These are phyloP conservation scores for Xanthorhoe designata DNA, from an alignment of 2,888 invertebrate species.

Conservation along the genomic window DNA sequence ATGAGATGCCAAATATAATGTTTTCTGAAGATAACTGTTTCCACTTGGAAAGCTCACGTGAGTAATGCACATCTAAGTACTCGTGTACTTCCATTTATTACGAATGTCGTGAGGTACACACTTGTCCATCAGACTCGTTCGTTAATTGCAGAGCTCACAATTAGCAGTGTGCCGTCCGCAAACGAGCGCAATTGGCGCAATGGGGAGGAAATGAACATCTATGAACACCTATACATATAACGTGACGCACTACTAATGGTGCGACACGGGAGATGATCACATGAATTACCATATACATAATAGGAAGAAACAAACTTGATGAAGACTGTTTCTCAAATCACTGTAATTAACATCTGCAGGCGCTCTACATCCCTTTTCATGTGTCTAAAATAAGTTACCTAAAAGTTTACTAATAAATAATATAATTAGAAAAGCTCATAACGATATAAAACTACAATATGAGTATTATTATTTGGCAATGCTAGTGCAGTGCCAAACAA, in stretches of 20 bases:
- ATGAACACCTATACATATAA: conserved; percentile 58
- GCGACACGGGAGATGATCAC: conserved; percentile 16
- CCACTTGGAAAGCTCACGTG: conserved; percentile 5
- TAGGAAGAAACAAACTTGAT: background rate
- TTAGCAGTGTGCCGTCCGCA: conserved; percentile 74
- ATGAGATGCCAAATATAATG: background rate
- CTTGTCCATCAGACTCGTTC: conserved; percentile 59
- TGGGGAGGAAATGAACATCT: conserved; percentile 79
- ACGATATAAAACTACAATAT: too few species aligned
- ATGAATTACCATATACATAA: conserved; percentile 10
- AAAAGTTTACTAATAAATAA: too few species aligned
- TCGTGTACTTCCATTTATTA: conserved; percentile 25
- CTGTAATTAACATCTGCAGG: too few species aligned
- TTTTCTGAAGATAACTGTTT: background rate
- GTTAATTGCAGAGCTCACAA: conserved; percentile 77
- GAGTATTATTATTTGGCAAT: background rate
- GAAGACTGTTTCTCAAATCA: too few species aligned
- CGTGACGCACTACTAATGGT: conserved; percentile 35
- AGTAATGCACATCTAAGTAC: conserved; percentile 7
- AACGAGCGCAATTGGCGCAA: conserved; percentile 82
- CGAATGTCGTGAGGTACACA: conserved; percentile 58
- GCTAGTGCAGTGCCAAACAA: too few species aligned
- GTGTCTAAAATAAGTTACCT: too few species aligned
- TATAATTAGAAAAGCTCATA: too few species aligned
- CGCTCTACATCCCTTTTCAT: too few species aligned